Conservation (phyloP, 2,113 vertebrate genomes). For the Sprattus sprattus region DNA sequence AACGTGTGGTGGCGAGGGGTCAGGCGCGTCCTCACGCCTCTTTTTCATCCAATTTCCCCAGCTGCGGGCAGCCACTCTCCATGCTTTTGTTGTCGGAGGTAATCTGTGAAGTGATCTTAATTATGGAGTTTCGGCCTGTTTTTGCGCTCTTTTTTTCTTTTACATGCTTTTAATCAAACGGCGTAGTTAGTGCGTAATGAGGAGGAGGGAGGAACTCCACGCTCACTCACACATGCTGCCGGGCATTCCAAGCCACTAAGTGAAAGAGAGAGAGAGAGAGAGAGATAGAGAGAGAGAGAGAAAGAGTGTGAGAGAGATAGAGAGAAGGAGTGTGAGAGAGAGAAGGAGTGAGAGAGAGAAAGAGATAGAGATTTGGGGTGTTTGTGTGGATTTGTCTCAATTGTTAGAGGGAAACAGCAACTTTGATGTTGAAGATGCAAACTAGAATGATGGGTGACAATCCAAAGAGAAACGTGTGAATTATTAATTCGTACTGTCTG, state of each 20-base stretch:
- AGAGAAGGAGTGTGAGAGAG: neutral
- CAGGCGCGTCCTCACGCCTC: conserved; percentile 67
- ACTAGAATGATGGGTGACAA: neutral
- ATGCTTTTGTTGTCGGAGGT: conserved; percentile 74
- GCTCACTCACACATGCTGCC: conserved; percentile 68
- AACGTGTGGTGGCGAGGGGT: conserved; percentile 57
- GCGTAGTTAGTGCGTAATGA: conserved; percentile 74
- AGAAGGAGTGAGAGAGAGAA: neutral
- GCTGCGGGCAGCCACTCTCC: conserved; percentile 65
- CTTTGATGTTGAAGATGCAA: conserved; percentile 16
- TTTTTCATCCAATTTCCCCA: conserved; percentile 70
- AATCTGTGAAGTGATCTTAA: conserved; percentile 82
- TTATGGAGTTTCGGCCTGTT: conserved; percentile 74
- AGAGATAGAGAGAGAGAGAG: neutral
- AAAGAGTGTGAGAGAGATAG: neutral
- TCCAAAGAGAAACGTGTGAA: conserved; percentile 3
- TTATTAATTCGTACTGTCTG: conserved; percentile 9
- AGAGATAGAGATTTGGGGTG: neutral
- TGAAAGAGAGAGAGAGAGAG: conserved; percentile 9
- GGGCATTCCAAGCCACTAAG: conserved; percentile 45
- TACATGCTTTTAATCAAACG: conserved; percentile 76
- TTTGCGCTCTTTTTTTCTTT: conserved; percentile 58
- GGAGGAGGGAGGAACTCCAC: conserved; percentile 64
- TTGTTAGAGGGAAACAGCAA: conserved; percentile 9
- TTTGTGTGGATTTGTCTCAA: conserved; percentile 1